Base-by-base conservation (phyloP, 2,113 vertebrate species). In the Takifugu bimaculatus region DNA sequence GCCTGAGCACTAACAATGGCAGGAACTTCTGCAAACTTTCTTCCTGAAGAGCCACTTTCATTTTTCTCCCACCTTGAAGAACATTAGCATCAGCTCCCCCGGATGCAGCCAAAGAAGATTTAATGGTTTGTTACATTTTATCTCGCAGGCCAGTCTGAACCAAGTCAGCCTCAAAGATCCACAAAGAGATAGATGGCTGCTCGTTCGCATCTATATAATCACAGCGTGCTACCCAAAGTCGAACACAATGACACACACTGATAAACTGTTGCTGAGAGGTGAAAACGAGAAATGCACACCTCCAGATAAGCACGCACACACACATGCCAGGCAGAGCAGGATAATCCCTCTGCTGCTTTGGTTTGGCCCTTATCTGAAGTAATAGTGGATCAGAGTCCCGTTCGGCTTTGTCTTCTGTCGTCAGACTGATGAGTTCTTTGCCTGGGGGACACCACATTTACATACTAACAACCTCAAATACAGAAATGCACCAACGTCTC, bases 281-380 rank as follows among this genome's bases (percentile, higher is more conserved):
- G 6, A 39, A 39, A 39, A 39, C 20, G 35, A 39, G 35, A 6
- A 51, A 26, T 20, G 20, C 20, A 20, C 20, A 20, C 20, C 20
- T 20, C 20, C 20, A 20, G 20, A 20, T 20, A 20, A 20, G 20
- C 20, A 28, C 13, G 14, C 20, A 64, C 20, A 52, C 28, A 54
- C 39, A 42, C 13, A 56, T n/a, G 44, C 45, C 13, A 56, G 13
- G 44, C 45, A 61, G 60, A 50, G 64, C 51, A 32, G 65, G 72
- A 77, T 80, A 65, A 75, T 73, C 63, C 26, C 51, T 58, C 9
- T 11, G 50, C 35, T 66, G 2, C 29, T 20, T 20, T 49, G 67
- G 65, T 64, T 15, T 42, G 64, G 58, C 66, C 59, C 73, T 81
- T 82, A 86, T 82, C 77, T 72, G 61, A 55, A 74, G 72, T 65